These are phyloP conservation scores for Clarias gariepinus DNA, from an alignment of 2,113 vertebrate species.

Conservation along the genomic window DNA sequence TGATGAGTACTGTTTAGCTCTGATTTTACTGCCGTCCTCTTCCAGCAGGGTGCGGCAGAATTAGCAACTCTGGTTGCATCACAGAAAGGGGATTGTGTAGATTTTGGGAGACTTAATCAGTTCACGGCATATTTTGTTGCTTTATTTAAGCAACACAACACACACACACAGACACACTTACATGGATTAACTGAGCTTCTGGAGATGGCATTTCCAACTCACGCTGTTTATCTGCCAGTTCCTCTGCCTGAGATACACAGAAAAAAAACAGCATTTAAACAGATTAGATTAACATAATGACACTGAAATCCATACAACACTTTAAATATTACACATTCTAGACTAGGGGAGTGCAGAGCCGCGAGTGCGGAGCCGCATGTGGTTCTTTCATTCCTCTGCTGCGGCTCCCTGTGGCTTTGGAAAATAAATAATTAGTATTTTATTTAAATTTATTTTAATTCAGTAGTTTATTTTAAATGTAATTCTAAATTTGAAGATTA, in stretches of 20 bases:
- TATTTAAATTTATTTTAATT: no score
- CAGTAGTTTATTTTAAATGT: no score
- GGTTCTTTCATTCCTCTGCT: no score
- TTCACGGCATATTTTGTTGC: no score
- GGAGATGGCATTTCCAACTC: conserved; percentile 51
- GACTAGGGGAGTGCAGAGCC: no score
- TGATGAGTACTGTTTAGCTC: not conserved
- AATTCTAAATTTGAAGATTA: no score
- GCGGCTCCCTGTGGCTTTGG: no score
- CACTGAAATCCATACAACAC: not conserved
- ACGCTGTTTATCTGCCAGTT: conserved; percentile 50
- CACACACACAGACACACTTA: conserved; percentile 39
- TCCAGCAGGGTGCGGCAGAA: not conserved
- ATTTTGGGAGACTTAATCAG: not conserved
- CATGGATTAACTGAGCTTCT: conserved; percentile 59
- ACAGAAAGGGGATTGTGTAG: not conserved
- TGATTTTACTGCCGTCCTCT: no score
- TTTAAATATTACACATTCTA: not conserved
- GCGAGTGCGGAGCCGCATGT: no score
- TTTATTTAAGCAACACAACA: not conserved
- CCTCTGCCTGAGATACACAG: conserved; percentile 47
- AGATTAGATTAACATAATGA: no score
- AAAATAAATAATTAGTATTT: no score
- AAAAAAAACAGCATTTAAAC: not conserved
- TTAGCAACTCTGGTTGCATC: not conserved